Evolutionary conservation across 2,797 vertebrate species (phyloP).

Genomic region (Bradypus variegatus): DNA sequence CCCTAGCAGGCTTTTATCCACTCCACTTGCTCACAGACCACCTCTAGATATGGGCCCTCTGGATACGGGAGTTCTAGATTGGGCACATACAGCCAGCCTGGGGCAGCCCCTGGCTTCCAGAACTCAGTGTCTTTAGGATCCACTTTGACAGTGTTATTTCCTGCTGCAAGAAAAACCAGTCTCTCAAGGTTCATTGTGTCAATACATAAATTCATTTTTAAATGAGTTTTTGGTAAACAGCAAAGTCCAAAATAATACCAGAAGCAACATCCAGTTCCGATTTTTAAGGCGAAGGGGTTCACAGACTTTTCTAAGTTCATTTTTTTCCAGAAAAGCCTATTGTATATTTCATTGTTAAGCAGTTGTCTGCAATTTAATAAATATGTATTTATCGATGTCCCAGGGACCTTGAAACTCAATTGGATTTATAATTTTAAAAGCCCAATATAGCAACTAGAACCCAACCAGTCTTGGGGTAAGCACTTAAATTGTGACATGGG

Average conservation of each 20-base stretch:
- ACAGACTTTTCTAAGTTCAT: not conserved
- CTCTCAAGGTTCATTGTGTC: not conserved
- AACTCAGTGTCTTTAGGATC: not conserved
- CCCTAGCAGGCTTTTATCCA: not conserved
- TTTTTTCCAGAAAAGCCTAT: not conserved
- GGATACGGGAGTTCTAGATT: not conserved
- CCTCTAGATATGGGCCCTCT: not conserved
- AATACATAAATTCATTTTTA: not conserved
- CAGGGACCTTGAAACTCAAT: not conserved
- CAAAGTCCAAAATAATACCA: not conserved
- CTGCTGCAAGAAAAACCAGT: not conserved
- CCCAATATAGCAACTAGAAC: not conserved
- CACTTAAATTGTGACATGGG: not conserved
- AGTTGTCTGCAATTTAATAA: not conserved
- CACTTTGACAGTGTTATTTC: not conserved
- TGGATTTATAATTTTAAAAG: not conserved
- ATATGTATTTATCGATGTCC: not conserved
- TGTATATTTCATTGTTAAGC: not conserved
- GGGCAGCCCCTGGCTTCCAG: no score
- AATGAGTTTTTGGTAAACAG: not conserved
- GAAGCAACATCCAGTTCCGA: not conserved
- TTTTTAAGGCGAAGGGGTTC: no score
- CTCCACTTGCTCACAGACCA: not conserved
- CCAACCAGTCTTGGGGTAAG: not conserved
- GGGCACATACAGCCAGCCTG: accelerated